phyloP scores from a whole-genome alignment of 2,113 vertebrate species.

The Cephalopholis sonnerati region DNA sequence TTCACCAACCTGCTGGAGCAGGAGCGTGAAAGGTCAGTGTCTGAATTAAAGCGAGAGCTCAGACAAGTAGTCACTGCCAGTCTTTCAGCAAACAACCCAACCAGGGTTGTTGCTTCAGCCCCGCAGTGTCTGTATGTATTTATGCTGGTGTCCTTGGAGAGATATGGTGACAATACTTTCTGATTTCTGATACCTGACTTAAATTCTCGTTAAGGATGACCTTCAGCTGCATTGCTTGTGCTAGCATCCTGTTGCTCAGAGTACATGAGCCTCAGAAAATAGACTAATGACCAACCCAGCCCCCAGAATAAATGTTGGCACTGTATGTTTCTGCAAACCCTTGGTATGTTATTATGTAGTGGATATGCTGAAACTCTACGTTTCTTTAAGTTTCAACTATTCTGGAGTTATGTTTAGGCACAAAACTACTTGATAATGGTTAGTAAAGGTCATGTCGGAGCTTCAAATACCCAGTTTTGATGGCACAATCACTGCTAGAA shows the following conservation, averaged over 20 bases:
- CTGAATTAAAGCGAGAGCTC: neutral
- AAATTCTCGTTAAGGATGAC: neutral
- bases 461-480: too few species aligned
- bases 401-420: too few species aligned
- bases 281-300: neutral
- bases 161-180: neutral
- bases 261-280: neutral
- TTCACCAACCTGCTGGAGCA: constrained; percentile 95
- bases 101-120: neutral
- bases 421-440: too few species aligned
- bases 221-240: neutral
- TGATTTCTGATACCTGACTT: neutral
- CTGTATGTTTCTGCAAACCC: too few species aligned
- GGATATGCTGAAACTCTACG: too few species aligned
- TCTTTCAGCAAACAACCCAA: neutral
- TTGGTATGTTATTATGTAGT: too few species aligned
- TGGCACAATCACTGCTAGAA: too few species aligned
- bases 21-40: constrained; percentile 94
- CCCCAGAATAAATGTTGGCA: too few species aligned
- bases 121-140: neutral
- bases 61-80: neutral
- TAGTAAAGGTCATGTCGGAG: too few species aligned
- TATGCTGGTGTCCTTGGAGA: neutral
- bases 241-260: neutral
- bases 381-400: too few species aligned